Evolutionary conservation across 2,113 vertebrate species (phyloP).

Genomic region (Alethe diademata): DNA sequence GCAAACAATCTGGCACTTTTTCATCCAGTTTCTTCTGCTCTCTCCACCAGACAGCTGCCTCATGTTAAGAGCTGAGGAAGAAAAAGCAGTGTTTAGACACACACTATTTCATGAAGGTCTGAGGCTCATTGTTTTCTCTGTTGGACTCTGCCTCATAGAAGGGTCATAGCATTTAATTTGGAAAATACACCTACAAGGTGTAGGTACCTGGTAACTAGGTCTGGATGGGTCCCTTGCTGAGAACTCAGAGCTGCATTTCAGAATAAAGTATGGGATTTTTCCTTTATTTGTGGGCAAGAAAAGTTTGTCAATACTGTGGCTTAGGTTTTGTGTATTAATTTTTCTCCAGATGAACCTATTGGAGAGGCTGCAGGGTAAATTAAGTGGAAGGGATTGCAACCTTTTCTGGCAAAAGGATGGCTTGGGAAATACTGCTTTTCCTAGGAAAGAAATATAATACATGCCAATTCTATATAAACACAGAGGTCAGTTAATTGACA

Average conservation of each 20-base stretch:
- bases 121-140: background rate
- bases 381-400: background rate
- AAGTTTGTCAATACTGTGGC: background rate
- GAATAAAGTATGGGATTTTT: background rate
- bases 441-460: background rate
- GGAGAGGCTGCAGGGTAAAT: background rate
- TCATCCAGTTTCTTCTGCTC: background rate
- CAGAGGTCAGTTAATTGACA: background rate
- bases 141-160: background rate
- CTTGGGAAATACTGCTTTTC: background rate
- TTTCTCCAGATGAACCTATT: background rate
- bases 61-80: background rate
- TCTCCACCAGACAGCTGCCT: background rate
- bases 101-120: background rate
- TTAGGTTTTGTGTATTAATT: background rate
- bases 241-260: background rate
- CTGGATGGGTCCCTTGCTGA: background rate
- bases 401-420: background rate
- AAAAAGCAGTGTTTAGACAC: background rate
- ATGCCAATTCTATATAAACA: background rate
- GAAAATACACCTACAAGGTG: background rate
- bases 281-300: background rate
- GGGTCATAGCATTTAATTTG: background rate
- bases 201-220: background rate
- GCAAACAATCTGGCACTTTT: background rate